Base-by-base conservation (phyloP, 1,140 invertebrate species). In the Nixonia krombeini region DNA sequence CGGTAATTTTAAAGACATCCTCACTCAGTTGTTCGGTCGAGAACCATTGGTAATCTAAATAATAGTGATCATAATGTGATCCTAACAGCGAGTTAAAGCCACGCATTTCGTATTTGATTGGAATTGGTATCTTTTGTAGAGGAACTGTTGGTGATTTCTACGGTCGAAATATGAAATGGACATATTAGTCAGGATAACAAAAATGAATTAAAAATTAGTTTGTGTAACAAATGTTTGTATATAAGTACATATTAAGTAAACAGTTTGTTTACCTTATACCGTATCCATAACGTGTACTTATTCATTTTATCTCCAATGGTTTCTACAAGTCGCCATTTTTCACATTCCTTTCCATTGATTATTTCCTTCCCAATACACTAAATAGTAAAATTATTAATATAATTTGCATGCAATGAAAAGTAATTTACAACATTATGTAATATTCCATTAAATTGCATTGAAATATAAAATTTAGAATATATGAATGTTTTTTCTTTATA, bases 31-130 rank as follows among this genome's bases (percentile, higher is more conserved):
- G 86, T 17, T 90, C 89, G 16, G 88, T 86, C 10, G 88, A 87
- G 72, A 91, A 97, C 72, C 89, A 89, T 45, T 89, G 87, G 76
- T 98, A 98, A 17, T 92, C 88, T 16, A 99, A 76, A 80, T 94
- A 94, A 78, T 99, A 99, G 84, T 97, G 95, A 85, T 99, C 96
- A 76, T 94, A 98, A 84, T 99, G 96, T 4, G 96, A 98, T 0
- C 96, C 96, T 0, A 98, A 85, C 0, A 99, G 86, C 0, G 91
- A 90, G 78, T 99, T 97, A 80, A 91, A 98, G 9, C 96, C 96
- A 73, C 89, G 90, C 96, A 98, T 98, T 83, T 96, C 93, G 83
- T 97, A 98, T 42, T 91, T 90, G 15, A 93, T 85, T 8, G 93
- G 92, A 61, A 89, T 86, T 17, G 87, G 81, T 74, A 85, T 84